phyloP scores from a whole-genome alignment of 2,797 vertebrate species.

The Mastacembelus armatus region DNA sequence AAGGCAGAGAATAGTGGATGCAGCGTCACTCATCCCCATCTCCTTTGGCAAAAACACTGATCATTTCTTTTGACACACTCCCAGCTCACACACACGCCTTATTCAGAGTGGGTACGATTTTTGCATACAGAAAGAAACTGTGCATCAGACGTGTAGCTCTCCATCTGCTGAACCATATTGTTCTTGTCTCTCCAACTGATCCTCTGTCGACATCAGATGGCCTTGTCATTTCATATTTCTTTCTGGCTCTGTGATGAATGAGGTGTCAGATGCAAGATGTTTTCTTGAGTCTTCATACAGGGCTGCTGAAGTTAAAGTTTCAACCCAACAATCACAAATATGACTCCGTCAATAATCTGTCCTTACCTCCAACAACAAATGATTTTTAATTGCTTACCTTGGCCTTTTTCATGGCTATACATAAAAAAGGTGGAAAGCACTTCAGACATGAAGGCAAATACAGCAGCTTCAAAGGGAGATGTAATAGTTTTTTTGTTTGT shows the following conservation, averaged over 20 bases:
- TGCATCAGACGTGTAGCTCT: slow-evolving; percentile 1
- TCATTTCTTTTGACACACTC: slow-evolving; percentile 27
- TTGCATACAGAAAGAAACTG: slow-evolving; percentile 22
- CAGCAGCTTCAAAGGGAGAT: background rate
- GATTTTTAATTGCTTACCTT: slow-evolving; percentile 51
- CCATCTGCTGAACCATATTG: slow-evolving; percentile 61
- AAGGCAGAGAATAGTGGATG: slow-evolving; percentile 2
- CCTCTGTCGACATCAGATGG: slow-evolving; percentile 52
- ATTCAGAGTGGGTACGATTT: slow-evolving; percentile 12
- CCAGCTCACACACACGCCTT: background rate
- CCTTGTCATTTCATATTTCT: slow-evolving; percentile 71
- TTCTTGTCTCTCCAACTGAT: slow-evolving; percentile 48
- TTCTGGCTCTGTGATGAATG: slow-evolving; percentile 71
- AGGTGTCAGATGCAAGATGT: slow-evolving; percentile 72
- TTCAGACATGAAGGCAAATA: background rate
- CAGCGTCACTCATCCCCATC: slow-evolving; percentile 1
- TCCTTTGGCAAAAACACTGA: slow-evolving; percentile 6
- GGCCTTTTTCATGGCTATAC: slow-evolving; percentile 15
- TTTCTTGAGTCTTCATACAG: slow-evolving; percentile 63
- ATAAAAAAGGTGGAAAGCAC: slow-evolving; percentile 7
- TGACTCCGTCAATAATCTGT: slow-evolving; percentile 64
- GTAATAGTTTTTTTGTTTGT: slow-evolving; percentile 4
- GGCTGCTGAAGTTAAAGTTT: slow-evolving; percentile 33
- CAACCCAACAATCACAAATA: slow-evolving; percentile 50
- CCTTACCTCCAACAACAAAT: slow-evolving; percentile 24